Percentiles rank a stretch among this genome's conserved stretches.
phyloP scores from a whole-genome alignment of 2,888 invertebrate species.

The Parapristionchus giblindavisi region DNA sequence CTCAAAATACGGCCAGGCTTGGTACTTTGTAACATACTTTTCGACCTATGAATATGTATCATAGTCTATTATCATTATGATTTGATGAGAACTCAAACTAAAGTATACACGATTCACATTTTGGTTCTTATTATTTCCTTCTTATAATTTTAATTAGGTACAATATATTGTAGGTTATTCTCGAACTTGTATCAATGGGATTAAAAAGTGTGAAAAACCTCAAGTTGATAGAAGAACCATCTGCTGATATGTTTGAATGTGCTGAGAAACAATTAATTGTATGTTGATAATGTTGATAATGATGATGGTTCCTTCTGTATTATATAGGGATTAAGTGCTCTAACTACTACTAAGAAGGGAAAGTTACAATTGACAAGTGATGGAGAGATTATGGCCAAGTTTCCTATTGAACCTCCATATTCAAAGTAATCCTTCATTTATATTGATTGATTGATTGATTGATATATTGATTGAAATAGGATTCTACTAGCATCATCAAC shows the following conservation, averaged over 20 bases:
- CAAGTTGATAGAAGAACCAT: conserved; percentile 89
- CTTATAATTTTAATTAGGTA: too few relatives aligned
- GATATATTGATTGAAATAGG: conserved; percentile 4
- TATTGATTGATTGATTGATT: conserved; percentile 6
- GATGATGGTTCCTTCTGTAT: neutral
- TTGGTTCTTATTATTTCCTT: too few relatives aligned
- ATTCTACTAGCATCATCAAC: conserved; percentile 8
- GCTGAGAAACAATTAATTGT: conserved; percentile 51
- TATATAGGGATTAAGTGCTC: neutral
- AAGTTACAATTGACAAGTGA: conserved; percentile 77
- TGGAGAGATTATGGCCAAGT: conserved; percentile 86
- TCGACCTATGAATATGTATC: too few relatives aligned
- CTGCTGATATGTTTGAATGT: conserved; percentile 75
- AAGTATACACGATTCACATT: neutral
- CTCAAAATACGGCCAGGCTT: too few relatives aligned
- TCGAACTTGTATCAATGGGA: conserved; percentile 86
- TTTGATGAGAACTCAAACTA: too few relatives aligned
- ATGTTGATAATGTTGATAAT: neutral
- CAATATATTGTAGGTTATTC: conserved; percentile 77
- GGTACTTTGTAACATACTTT: too few relatives aligned
- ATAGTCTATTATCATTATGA: neutral
- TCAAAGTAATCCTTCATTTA: conserved; percentile 80
- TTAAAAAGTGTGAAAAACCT: conserved; percentile 82
- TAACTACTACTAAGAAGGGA: neutral
- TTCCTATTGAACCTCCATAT: conserved; percentile 90